phyloP scores from a whole-genome alignment of 1,140 invertebrate genomes.

The Trichonephila clavipes region DNA sequence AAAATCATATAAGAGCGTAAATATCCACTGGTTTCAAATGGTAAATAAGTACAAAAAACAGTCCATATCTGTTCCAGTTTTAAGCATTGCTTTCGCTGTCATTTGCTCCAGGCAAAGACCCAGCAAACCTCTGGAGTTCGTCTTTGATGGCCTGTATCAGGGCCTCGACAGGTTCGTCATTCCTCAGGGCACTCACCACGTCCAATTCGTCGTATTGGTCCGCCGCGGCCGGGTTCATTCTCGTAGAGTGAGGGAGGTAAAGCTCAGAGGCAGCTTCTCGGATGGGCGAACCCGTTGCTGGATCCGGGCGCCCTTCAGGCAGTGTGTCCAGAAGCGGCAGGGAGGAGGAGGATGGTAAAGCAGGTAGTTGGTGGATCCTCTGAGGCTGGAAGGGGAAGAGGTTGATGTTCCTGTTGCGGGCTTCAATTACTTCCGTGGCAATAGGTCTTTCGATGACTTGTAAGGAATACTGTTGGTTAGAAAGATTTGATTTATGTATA shows the following conservation, averaged over 20 bases:
- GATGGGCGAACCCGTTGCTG: background rate
- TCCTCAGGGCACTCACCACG: conserved; percentile 5
- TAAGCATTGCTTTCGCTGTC: conserved; percentile 66
- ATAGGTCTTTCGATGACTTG: conserved; percentile 21
- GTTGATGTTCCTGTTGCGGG: conserved; percentile 32
- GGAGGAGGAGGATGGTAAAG: background rate
- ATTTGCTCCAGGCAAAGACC: conserved; percentile 41
- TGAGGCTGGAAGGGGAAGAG: conserved; percentile 53
- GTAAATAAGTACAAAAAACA: background rate
- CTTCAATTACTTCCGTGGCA: conserved; percentile 31
- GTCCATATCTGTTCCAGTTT: background rate
- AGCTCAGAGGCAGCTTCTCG: conserved; percentile 30
- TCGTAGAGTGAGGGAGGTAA: background rate
- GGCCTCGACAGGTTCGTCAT: conserved; percentile 55
- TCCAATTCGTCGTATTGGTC: conserved; percentile 64
- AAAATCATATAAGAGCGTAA: conserved; percentile 7
- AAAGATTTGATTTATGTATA: too few relatives aligned
- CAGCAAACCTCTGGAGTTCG: conserved; percentile 68
- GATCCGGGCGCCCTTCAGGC: background rate
- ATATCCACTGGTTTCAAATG: background rate
- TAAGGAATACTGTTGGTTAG: background rate
- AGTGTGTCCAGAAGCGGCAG: conserved; percentile 30
- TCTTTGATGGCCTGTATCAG: conserved; percentile 73
- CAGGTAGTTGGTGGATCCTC: background rate
- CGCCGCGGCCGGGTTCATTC: conserved; percentile 7